Evolutionary conservation across 2,888 invertebrate genomes (phyloP).

Genomic region (Lepidocyrtoides sp.): DNA sequence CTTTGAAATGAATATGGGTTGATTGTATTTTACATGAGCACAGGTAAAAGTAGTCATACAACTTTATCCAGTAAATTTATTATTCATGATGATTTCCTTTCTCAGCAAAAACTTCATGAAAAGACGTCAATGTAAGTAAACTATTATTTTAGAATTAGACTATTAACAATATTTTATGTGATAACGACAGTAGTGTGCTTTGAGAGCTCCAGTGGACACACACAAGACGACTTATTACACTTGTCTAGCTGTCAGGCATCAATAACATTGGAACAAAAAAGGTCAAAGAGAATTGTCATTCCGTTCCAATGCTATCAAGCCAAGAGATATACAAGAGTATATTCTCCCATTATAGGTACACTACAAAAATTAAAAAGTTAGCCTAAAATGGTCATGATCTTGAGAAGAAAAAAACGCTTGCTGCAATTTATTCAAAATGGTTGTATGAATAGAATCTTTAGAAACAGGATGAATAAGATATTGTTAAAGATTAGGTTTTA

Average conservation of each 20-base stretch:
- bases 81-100: too few species aligned
- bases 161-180: background rate
- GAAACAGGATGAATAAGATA: background rate
- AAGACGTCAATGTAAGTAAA: background rate
- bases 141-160: too few species aligned
- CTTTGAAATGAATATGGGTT: too few species aligned
- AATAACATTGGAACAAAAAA: background rate
- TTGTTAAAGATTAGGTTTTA: background rate
- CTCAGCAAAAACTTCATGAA: too few species aligned
- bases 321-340: background rate
- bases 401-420: background rate
- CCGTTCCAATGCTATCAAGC: background rate
- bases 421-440: background rate
- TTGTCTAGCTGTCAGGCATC: background rate
- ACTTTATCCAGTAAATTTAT: too few species aligned
- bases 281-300: background rate
- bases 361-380: constrained; percentile 15
- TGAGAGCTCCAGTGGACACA: background rate
- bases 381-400: constrained; percentile 24
- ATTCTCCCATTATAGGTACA: background rate
- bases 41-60: too few species aligned
- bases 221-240: background rate
- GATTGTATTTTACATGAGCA: too few species aligned
- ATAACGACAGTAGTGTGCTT: background rate
- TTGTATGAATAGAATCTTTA: background rate